These are phyloP conservation scores for Entomobrya proxima DNA, from an alignment of 2,888 invertebrate genomes.

Conservation along the genomic window DNA sequence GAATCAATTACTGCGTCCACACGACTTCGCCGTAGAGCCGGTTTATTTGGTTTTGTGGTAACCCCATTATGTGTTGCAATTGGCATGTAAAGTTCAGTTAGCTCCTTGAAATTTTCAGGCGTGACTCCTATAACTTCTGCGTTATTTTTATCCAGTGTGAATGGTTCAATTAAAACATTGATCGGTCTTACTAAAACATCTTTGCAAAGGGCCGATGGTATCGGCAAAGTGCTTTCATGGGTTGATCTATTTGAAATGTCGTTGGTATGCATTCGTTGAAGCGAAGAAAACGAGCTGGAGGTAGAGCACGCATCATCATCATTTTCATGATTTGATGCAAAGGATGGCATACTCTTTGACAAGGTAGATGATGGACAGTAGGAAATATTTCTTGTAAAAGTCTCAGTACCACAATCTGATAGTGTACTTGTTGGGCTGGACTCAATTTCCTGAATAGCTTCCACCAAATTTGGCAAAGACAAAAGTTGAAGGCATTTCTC, in stretches of 20 bases:
- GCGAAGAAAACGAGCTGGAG: constrained; percentile 42
- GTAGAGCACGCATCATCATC: constrained; percentile 26
- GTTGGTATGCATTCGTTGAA: neutral
- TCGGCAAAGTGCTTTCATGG: constrained; percentile 6
- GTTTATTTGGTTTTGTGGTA: too few relatives aligned
- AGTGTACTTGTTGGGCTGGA: neutral
- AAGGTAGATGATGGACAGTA: constrained; percentile 39
- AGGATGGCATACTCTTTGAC: constrained; percentile 2
- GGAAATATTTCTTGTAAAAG: constrained; percentile 14
- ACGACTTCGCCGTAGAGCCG: too few relatives aligned
- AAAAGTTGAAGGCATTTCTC: neutral
- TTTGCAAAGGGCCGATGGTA: constrained; percentile 35
- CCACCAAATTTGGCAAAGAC: constrained; percentile 30
- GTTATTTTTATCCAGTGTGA: neutral
- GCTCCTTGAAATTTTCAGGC: neutral
- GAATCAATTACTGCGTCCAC: too few relatives aligned
- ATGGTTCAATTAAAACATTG: constrained; percentile 41
- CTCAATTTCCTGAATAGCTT: neutral
- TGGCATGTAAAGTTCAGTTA: neutral
- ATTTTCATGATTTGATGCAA: neutral
- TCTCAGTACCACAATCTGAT: constrained; percentile 9
- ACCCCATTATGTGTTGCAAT: neutral
- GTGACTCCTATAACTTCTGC: neutral
- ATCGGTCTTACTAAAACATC: constrained; percentile 33
- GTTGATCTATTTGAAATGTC: neutral